Conservation (phyloP, 2,797 vertebrate genomes). For the Eulemur mongoz region DNA sequence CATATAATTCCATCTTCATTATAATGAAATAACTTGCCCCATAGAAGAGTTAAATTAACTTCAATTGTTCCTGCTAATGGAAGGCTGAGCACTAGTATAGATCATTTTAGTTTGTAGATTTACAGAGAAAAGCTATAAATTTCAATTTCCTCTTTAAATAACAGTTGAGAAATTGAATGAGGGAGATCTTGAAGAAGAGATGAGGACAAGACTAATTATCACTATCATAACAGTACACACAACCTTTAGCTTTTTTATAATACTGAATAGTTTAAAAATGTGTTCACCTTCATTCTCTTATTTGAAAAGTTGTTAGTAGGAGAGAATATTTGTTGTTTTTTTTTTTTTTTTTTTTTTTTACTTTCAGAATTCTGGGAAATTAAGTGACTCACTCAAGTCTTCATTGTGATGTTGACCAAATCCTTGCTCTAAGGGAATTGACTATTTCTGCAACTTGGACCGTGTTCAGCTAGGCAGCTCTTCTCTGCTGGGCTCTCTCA, state of each 20-base stretch:
- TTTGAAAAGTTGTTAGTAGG: not conserved
- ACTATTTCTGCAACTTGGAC: not conserved
- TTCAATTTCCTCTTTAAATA: not conserved
- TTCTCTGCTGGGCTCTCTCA: not conserved
- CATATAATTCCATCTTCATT: constrained; percentile 5
- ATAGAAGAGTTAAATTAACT: constrained; percentile 24
- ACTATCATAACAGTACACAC: not conserved
- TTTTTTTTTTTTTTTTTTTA: not conserved
- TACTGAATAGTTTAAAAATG: not conserved
- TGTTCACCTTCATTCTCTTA: not conserved
- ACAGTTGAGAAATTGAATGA: not conserved
- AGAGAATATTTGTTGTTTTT: not conserved
- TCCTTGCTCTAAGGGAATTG: not conserved
- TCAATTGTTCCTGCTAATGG: constrained; percentile 1
- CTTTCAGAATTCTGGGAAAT: not conserved
- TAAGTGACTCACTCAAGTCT: not conserved
- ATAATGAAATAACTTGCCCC: constrained; percentile 13
- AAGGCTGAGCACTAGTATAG: not conserved
- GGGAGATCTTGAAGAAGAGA: not conserved
- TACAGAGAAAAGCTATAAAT: not conserved
- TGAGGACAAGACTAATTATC: not conserved
- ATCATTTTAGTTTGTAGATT: not conserved
- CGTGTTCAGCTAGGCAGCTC: not conserved
- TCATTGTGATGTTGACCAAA: not conserved
- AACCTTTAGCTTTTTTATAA: not conserved